Evolutionary conservation across 2,113 vertebrate species (phyloP).

Genomic region (Anoura caudifer): DNA sequence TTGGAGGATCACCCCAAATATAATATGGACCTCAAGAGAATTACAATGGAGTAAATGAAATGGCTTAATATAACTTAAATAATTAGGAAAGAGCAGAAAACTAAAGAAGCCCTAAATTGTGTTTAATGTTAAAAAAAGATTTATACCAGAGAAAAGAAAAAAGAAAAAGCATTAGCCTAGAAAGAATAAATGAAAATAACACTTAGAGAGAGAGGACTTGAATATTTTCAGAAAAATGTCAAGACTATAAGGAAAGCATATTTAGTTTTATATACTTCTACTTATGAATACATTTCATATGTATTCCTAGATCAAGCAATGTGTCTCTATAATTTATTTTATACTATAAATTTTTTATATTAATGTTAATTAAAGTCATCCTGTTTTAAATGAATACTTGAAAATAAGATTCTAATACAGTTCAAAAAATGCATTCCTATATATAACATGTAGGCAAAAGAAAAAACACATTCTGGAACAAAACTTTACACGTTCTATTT

Average conservation of each 20-base stretch:
- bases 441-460: neutral
- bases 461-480: neutral
- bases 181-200: neutral
- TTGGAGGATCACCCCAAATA: neutral
- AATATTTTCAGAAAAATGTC: neutral
- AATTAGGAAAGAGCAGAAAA: neutral
- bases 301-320: neutral
- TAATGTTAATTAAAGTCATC: neutral
- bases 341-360: neutral
- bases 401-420: neutral
- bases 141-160: neutral
- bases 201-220: neutral
- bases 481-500: constrained; percentile 13
- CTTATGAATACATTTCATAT: neutral
- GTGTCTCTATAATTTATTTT: neutral
- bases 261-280: neutral
- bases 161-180: neutral
- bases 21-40: neutral
- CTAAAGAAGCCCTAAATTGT: neutral
- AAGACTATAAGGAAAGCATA: neutral
- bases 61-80: neutral
- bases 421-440: neutral
- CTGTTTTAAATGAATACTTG: neutral
- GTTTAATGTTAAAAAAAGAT: neutral
- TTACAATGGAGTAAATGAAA: neutral